Evolutionary conservation across 2,888 invertebrate genomes (phyloP).

Genomic region (Microplitis deprimator): DNA sequence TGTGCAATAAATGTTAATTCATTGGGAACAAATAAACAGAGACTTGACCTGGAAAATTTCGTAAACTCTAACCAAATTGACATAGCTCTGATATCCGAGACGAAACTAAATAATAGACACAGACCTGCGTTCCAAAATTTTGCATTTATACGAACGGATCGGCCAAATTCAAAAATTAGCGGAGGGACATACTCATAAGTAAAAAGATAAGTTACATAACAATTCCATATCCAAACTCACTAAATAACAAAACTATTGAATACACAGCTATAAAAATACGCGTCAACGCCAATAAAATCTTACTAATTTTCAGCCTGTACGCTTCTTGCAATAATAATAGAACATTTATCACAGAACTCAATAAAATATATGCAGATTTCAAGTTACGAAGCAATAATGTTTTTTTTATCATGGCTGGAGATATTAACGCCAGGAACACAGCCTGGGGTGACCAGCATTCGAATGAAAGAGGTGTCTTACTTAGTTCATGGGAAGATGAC

Average conservation of each 20-base stretch:
- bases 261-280: slow-evolving; percentile 10
- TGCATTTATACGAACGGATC: too few relatives aligned
- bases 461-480: slow-evolving; percentile 17
- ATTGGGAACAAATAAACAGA: too few relatives aligned
- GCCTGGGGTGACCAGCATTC: slow-evolving; percentile 2
- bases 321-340: slow-evolving; percentile 1
- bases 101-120: too few relatives aligned
- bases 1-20: too few relatives aligned
- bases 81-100: too few relatives aligned
- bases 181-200: slow-evolving; percentile 22
- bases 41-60: too few relatives aligned
- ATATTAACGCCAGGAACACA: slow-evolving; percentile 47
- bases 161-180: too few relatives aligned
- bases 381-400: slow-evolving; percentile 29
- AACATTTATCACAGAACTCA: slow-evolving; percentile 41
- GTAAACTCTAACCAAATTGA: too few relatives aligned
- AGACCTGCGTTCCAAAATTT: too few relatives aligned
- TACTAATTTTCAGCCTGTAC: slow-evolving; percentile 18
- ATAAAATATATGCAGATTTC: slow-evolving; percentile 29
- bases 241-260: slow-evolving; percentile 3
- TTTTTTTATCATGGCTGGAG: slow-evolving; percentile 46
- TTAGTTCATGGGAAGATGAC: not conserved
- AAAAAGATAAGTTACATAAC: not conserved
- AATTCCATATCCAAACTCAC: slow-evolving; percentile 19
- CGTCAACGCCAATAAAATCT: not conserved